These are phyloP conservation scores for Euzetes globulus DNA, from an alignment of 2,888 invertebrate species.

Conservation along the genomic window DNA sequence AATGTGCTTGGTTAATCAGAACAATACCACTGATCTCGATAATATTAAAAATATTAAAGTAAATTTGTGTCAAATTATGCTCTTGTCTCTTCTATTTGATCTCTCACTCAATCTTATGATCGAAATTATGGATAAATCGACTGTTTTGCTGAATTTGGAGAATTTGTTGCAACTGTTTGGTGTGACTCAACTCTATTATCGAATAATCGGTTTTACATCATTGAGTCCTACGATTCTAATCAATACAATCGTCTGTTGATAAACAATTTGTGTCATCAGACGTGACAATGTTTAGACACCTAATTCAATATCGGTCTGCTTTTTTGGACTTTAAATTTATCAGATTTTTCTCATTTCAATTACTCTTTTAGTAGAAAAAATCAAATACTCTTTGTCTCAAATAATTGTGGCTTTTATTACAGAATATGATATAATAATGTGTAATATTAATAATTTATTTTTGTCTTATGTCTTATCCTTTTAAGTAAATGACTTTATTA, in stretches of 20 bases:
- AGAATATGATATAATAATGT: no score
- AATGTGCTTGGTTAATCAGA: no score
- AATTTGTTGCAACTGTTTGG: background rate
- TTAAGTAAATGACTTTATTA: no score
- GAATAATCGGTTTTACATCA: conserved; percentile 16
- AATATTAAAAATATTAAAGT: no score
- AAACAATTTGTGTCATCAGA: background rate
- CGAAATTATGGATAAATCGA: background rate
- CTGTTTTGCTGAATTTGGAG: background rate
- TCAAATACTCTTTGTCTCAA: no score
- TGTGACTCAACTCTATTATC: background rate
- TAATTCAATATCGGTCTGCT: background rate
- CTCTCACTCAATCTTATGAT: background rate
- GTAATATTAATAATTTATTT: no score
- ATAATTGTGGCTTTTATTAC: no score
- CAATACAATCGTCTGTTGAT: background rate
- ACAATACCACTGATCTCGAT: no score
- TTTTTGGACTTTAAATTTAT: background rate
- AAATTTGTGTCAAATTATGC: background rate
- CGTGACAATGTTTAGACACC: background rate
- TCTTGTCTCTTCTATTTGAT: background rate
- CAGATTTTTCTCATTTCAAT: background rate
- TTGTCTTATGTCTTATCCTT: no score
- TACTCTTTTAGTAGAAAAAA: no score
- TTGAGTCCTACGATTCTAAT: conserved; percentile 16